phyloP scores from a whole-genome alignment of 1,140 invertebrate species.

The Atta colombica region DNA sequence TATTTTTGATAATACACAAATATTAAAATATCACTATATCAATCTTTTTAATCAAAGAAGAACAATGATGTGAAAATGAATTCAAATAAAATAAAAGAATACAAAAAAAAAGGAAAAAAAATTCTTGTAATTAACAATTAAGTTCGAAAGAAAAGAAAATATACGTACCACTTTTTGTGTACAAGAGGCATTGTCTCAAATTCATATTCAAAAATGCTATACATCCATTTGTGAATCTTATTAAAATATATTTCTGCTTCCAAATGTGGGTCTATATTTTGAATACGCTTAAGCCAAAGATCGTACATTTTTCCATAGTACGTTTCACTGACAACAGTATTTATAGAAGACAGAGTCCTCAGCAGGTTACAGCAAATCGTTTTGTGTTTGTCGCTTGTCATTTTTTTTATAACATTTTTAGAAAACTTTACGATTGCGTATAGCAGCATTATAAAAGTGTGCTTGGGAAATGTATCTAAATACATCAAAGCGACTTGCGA shows the following conservation, averaged over 20 bases:
- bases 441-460: background rate
- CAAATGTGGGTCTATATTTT: background rate
- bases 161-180: too few species aligned
- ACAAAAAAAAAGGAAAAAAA: too few species aligned
- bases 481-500: background rate
- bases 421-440: background rate
- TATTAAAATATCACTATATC: too few species aligned
- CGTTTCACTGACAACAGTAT: background rate
- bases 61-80: too few species aligned
- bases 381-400: background rate
- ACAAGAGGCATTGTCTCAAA: too few species aligned
- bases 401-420: background rate
- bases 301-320: background rate
- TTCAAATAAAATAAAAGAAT: too few species aligned
- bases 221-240: too few species aligned
- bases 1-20: too few species aligned
- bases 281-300: background rate
- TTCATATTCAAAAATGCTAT: too few species aligned
- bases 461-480: background rate
- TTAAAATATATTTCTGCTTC: background rate
- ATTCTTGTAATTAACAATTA: too few species aligned
- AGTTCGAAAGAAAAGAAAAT: too few species aligned
- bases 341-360: background rate
- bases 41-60: too few species aligned
- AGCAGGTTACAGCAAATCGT: background rate